Conservation (phyloP, 1,140 invertebrate species). For the Achatina immaculata region DNA sequence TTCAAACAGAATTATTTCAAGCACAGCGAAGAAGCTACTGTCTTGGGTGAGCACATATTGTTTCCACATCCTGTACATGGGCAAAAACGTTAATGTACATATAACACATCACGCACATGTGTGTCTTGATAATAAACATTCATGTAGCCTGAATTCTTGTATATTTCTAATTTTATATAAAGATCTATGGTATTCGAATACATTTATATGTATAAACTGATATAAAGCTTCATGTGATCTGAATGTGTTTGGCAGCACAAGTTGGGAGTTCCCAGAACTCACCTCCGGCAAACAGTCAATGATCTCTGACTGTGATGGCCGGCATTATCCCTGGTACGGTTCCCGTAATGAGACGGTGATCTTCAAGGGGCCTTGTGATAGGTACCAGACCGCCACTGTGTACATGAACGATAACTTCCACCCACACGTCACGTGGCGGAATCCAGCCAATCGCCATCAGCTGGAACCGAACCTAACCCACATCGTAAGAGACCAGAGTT, state of each 20-base stretch:
- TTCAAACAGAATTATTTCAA: too few species aligned
- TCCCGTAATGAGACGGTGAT: constrained; percentile 67
- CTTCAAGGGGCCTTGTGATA: constrained; percentile 66
- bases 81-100: too few species aligned
- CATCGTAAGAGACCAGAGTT: constrained; percentile 69
- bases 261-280: constrained; percentile 72
- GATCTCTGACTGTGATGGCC: constrained; percentile 71
- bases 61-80: too few species aligned
- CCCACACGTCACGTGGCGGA: constrained; percentile 71
- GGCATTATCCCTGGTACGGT: constrained; percentile 71
- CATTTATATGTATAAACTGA: too few species aligned
- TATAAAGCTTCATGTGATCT: too few species aligned
- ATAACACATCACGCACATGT: too few species aligned
- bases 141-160: too few species aligned
- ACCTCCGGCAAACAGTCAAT: constrained; percentile 67
- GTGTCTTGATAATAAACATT: too few species aligned
- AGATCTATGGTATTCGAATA: too few species aligned
- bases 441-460: constrained; percentile 65
- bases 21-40: too few species aligned
- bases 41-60: too few species aligned
- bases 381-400: constrained; percentile 63
- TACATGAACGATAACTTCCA: constrained; percentile 72
- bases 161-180: too few species aligned
- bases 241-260: constrained; percentile 67
- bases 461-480: constrained; percentile 65